Base-by-base conservation (phyloP, 2,113 vertebrate genomes). In the Apus apus region DNA sequence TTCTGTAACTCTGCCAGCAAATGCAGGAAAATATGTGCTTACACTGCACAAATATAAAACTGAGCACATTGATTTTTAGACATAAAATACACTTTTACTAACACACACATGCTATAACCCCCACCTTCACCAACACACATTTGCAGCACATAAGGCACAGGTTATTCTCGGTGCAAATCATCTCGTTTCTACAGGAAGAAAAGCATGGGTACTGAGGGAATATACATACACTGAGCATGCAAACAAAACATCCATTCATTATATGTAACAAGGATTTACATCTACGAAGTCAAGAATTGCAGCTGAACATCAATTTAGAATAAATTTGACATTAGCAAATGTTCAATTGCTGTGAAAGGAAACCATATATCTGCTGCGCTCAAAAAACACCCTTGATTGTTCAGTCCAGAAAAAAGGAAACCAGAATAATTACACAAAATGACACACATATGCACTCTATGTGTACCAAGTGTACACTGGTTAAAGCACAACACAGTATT, bases 391-490 rank as follows among this genome's bases (percentile, higher is more conserved):
- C 38, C 34, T 60, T 85, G 74, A 80, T 72, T 78, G 68, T 90
- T 87, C n/a, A 57, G 54, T 23, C 30, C 50, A 89, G 73, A 94
- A 84, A 92, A 93, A 22, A 96, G 78, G 66, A 91, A 87, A 90
- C 70, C 56, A 87, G 78, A 87, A 82, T 58, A 90, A 75, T 73
- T 57, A 75, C 53, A 77, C 48, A 25, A 71, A 90, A 45, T 34
- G 54, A 72, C 68, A 90, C 51, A 64, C 22, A 15, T 2, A 56
- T 9, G 27, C 20, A 38, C 15, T 51, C n/a, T 13, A 25, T 34
- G 43, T 18, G 38, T 48, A 86, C 76, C 36, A 67, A 72, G 65
- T 23, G 53, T 22, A 53, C 14, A 4, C 58, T 27, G 64, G 75
- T 65, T 53, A 85, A 92, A 92, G 93, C 58, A 73, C 62, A 89